These are phyloP conservation scores for Xylocopa sonorina DNA, from an alignment of 1,140 invertebrate genomes.

Conservation along the genomic window DNA sequence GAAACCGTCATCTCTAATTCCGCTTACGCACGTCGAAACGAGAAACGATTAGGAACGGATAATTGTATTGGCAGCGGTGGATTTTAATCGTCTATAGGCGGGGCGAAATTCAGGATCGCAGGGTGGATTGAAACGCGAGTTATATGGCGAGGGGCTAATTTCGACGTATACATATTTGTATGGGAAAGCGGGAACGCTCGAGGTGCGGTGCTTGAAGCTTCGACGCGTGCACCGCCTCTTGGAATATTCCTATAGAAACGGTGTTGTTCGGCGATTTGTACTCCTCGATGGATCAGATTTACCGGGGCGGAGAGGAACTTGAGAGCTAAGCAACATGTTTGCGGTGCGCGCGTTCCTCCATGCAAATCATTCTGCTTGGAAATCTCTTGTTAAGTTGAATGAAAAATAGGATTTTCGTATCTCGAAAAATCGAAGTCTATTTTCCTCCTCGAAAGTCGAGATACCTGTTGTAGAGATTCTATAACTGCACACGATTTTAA, in stretches of 20 bases:
- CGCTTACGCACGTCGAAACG: no score
- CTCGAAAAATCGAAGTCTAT: neutral
- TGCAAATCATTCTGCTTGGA: neutral
- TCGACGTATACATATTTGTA: slow-evolving; percentile 62
- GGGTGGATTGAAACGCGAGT: slow-evolving; percentile 30
- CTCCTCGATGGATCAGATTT: neutral
- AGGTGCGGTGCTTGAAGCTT: slow-evolving; percentile 43
- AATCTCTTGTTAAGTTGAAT: neutral
- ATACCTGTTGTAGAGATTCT: neutral
- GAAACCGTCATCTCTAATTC: no score
- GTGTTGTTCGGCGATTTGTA: slow-evolving; percentile 21
- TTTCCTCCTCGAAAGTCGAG: neutral
- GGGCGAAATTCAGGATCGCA: neutral
- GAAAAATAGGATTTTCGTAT: neutral
- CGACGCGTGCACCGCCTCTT: slow-evolving; percentile 20
- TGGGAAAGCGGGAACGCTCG: slow-evolving; percentile 26
- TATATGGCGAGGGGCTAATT: slow-evolving; percentile 54
- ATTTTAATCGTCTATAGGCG: neutral
- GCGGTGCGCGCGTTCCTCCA: neutral
- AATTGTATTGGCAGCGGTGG: no score
- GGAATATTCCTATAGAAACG: slow-evolving; percentile 35
- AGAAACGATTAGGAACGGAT: neutral
- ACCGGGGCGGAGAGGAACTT: neutral
- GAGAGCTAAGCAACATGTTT: neutral
- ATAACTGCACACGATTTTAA: neutral